A percentile compares a stretch with the other conserved stretches of the same genome.
These are phyloP conservation scores for Saccopteryx bilineata DNA, from an alignment of 2,113 vertebrate genomes.

Conservation along the genomic window DNA sequence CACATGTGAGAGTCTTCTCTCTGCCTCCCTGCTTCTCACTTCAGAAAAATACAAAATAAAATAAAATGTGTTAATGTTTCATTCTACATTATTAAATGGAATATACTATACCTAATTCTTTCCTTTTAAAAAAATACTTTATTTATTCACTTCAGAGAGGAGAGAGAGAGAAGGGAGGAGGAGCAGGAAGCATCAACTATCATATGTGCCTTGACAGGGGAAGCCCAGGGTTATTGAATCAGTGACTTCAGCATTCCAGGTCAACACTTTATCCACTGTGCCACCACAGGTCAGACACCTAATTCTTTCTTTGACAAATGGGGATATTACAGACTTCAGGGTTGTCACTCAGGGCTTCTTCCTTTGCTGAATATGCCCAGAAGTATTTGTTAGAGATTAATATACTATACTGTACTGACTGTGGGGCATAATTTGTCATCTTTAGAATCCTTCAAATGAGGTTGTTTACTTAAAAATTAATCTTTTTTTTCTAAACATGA, in stretches of 20 bases:
- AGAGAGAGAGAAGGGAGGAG: too few species aligned
- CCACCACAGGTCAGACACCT: too few species aligned
- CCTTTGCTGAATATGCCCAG: background rate
- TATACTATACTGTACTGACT: background rate
- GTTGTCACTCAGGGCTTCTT: background rate
- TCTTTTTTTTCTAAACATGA: slow-evolving; percentile 39
- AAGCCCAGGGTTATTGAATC: too few species aligned
- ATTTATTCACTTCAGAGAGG: too few species aligned
- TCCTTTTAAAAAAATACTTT: background rate
- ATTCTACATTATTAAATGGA: background rate
- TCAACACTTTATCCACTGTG: too few species aligned
- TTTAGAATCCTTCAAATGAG: slow-evolving; percentile 38
- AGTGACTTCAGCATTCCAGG: too few species aligned
- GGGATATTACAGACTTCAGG: background rate
- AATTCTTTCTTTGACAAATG: background rate
- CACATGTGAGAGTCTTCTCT: too few species aligned
- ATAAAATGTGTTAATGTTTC: background rate
- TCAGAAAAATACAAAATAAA: too few species aligned
- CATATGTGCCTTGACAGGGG: too few species aligned
- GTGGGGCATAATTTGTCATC: background rate
- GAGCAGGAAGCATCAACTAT: too few species aligned
- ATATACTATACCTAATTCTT: background rate
- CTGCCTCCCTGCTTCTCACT: too few species aligned
- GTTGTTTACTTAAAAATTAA: background rate
- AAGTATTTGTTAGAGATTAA: background rate